Evolutionary conservation across 2,113 vertebrate genomes (phyloP), one percentile per base, ranked within the genome.

Genomic region (Colinus virginianus): DNA sequence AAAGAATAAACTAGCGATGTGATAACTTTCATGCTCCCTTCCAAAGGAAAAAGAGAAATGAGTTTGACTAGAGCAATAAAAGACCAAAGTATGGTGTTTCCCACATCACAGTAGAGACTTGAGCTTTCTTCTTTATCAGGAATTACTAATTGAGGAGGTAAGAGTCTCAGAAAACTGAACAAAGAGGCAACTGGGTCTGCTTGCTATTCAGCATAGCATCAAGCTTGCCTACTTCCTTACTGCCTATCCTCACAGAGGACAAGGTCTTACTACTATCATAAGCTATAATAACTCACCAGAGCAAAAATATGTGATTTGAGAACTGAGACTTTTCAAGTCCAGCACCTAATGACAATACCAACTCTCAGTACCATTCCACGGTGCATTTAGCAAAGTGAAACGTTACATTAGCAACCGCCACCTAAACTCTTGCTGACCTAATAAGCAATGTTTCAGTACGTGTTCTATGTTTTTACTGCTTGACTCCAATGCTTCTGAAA

Each of bases 341-440:
- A 89, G 49, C 59, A 42, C 42, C 74, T 42, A 49, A 34, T 56
- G 83, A 87, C 53, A 87, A 92, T 78, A 78, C 19, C 64, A 85
- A 22, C 42, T 78, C 59, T 88, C 43, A 62, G 36, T 55, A 45
- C 53, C 51, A n/a, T 68, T 84, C 36, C 67, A 84, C n/a, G 63
- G 23, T 34, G 49, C 42, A 55, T 85, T 94, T 87, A 88, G 70
- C 63, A 87, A 88, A 93, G 64, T 28, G 46, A 87, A 93, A 30
- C 40, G 40, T 25, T 69, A 66, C 58, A 42, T 84, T 74, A 93
- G 63, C 53, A 93, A 74, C 58, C 93, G 78, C 25, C 70, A 36
- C 32, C 74, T 72, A 90, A 94, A 95, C 78, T 78, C 80, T 84
- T n/a, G 45, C 53, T 82, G 74, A 87, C 80, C 46, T 66, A 88